A percentile compares a stretch with the other conserved stretches of the same genome.
These are phyloP conservation scores for Dendrolimus pini DNA, from an alignment of 2,888 invertebrate species.

Conservation along the genomic window DNA sequence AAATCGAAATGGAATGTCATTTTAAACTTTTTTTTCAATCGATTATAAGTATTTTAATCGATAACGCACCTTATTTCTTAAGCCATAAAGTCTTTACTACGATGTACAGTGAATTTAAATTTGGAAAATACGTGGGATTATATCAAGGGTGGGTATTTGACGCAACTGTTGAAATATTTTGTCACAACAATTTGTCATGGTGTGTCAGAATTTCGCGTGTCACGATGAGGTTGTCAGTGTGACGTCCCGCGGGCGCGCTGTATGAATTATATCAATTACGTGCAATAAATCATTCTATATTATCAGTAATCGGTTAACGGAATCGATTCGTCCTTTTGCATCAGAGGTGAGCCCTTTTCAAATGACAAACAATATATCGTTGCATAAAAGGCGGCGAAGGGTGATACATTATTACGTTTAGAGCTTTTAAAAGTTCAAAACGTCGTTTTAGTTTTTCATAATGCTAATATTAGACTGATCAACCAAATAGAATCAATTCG, in stretches of 20 bases:
- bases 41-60: not conserved
- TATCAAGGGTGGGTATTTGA: conserved; percentile 23
- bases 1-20: conserved; percentile 54
- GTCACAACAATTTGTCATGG: conserved; percentile 75
- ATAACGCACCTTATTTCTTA: not conserved
- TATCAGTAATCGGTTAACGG: conserved; percentile 60
- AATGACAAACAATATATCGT: conserved; percentile 54
- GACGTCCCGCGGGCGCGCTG: conserved; percentile 44
- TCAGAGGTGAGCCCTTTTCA: conserved; percentile 52
- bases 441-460: too few species aligned
- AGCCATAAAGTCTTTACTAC: too few species aligned
- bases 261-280: conserved; percentile 67
- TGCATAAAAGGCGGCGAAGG: conserved; percentile 8
- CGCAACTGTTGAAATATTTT: conserved; percentile 75
- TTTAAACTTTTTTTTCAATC: conserved; percentile 28
- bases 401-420: conserved; percentile 12
- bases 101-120: conserved; percentile 3
- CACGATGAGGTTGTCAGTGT: conserved; percentile 40
- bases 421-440: too few species aligned
- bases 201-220: conserved; percentile 59
- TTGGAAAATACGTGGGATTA: conserved; percentile 15
- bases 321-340: conserved; percentile 24
- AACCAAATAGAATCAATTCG: too few species aligned
- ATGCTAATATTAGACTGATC: too few species aligned
- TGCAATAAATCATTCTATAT: conserved; percentile 59